phyloP scores from a whole-genome alignment of 2,888 invertebrate species.

The Lepetodrilus schrolli region DNA sequence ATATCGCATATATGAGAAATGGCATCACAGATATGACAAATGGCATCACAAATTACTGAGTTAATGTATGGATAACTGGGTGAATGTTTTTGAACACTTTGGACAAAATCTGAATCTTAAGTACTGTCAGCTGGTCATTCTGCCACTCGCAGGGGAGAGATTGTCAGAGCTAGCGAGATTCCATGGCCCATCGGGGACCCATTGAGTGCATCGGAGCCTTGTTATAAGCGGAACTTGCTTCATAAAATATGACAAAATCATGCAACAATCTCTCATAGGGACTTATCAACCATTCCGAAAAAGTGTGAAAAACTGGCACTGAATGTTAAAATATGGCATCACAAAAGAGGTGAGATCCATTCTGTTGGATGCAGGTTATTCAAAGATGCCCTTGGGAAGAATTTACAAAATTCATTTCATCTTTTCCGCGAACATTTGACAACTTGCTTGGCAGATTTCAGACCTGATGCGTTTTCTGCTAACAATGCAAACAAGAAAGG shows the following conservation, averaged over 20 bases:
- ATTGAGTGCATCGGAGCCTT: background rate
- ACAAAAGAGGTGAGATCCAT: background rate
- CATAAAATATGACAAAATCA: slow-evolving; percentile 20
- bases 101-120: too few relatives aligned
- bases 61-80: too few relatives aligned
- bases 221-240: slow-evolving; percentile 4
- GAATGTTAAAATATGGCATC: background rate
- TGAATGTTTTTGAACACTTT: too few relatives aligned
- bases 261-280: background rate
- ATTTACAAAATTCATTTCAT: background rate
- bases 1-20: too few relatives aligned
- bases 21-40: too few relatives aligned
- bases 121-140: too few relatives aligned
- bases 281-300: slow-evolving; percentile 8
- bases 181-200: background rate
- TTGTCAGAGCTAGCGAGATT: too few relatives aligned
- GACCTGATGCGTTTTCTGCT: background rate
- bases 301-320: background rate
- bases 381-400: background rate
- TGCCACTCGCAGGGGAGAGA: too few relatives aligned
- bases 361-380: background rate
- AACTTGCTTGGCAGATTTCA: background rate
- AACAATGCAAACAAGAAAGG: too few relatives aligned
- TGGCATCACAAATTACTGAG: too few relatives aligned
- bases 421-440: background rate